Evolutionary conservation across 2,113 vertebrate genomes (phyloP).

Genomic region (Erythrocercus mccallii): DNA sequence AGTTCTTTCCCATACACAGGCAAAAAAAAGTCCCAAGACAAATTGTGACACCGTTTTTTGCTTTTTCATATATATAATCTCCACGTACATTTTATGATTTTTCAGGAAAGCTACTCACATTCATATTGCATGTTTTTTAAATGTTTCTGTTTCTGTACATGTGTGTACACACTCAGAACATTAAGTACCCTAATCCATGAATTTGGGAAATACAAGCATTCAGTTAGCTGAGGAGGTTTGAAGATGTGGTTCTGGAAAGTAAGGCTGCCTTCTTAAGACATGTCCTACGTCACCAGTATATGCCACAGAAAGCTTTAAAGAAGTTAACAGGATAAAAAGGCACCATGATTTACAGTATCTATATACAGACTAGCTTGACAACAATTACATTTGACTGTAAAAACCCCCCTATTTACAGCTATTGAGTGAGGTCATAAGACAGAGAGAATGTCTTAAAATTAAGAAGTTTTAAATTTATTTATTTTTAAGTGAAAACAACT

Average conservation of each 20-base stretch:
- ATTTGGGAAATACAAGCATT: background rate
- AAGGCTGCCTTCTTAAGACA: background rate
- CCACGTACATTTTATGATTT: background rate
- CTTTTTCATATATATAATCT: background rate
- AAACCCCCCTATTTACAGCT: background rate
- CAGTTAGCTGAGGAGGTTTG: background rate
- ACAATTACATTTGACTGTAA: background rate
- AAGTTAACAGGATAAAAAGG: background rate
- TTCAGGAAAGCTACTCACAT: background rate
- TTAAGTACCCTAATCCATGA: background rate
- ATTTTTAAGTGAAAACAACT: background rate
- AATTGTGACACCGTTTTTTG: background rate
- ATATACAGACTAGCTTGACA: background rate
- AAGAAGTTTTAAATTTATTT: background rate
- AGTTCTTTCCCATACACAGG: background rate
- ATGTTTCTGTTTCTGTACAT: background rate
- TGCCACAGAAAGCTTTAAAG: background rate
- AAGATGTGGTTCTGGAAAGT: background rate
- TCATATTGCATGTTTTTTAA: background rate
- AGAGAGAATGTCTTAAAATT: background rate
- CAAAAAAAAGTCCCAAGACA: background rate
- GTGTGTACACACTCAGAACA: background rate
- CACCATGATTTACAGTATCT: background rate
- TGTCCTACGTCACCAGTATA: background rate
- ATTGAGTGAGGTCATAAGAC: background rate